Conservation (phyloP, 64 coral and sea anemone species). For the Catalaphyllia jardinei region DNA sequence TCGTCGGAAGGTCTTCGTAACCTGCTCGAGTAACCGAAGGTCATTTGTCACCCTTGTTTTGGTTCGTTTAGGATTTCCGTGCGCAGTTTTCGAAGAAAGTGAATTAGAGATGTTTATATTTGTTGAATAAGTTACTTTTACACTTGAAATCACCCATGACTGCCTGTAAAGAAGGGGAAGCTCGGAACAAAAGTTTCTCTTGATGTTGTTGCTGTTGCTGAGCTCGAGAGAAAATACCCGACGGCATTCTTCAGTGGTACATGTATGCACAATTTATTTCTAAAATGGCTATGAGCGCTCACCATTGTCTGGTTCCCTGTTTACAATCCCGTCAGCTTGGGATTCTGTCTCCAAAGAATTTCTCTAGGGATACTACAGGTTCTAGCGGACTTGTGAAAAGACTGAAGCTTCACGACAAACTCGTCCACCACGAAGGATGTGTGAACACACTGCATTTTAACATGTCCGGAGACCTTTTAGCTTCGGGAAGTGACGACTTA, state of each 20-base stretch:
- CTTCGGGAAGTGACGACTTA: conserved; percentile 95
- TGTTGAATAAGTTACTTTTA: not conserved
- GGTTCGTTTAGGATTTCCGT: not conserved
- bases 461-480: conserved; percentile 78
- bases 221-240: conserved; percentile 14
- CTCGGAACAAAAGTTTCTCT: not conserved
- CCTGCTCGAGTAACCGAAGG: not conserved
- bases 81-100: not conserved
- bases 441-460: conserved; percentile 98
- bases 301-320: conserved; percentile 41
- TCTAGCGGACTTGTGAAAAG: conserved; percentile 80
- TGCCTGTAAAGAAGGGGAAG: not conserved
- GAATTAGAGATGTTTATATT: conserved; percentile 7
- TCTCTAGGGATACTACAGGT: conserved; percentile 75
- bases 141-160: not conserved
- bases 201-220: not conserved
- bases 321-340: conserved; percentile 84
- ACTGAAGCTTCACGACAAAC: conserved; percentile 71
- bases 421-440: conserved; percentile 90
- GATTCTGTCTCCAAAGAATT: conserved; percentile 65
- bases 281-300: conserved; percentile 73
- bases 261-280: conserved; percentile 11
- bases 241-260: not conserved
- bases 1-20: conserved; percentile 16
- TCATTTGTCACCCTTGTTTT: not conserved